Evolutionary conservation across 2,797 vertebrate genomes (phyloP).

Genomic region (Cirrhinus mrigala): DNA sequence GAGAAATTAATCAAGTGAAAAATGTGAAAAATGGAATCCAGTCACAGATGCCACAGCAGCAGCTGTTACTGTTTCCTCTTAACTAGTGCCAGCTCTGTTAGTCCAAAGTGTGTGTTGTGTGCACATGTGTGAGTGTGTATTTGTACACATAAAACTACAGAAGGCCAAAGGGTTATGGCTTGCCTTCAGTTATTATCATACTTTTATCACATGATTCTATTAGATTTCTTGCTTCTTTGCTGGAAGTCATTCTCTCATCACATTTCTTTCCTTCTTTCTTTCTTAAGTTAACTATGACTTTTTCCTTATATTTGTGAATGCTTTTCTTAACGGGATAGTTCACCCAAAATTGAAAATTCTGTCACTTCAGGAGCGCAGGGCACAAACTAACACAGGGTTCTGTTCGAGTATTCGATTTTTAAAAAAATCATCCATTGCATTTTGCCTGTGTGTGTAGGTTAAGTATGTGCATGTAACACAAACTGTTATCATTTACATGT

Average conservation of each 20-base stretch:
- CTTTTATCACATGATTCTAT: slow-evolving; percentile 51
- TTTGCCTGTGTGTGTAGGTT: too few relatives aligned
- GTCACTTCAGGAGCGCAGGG: too few relatives aligned
- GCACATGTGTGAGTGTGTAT: slow-evolving; percentile 45
- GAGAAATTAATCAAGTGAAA: slow-evolving; percentile 58
- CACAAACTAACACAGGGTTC: too few relatives aligned
- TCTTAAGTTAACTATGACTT: too few relatives aligned
- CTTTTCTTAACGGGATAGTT: too few relatives aligned
- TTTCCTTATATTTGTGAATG: too few relatives aligned
- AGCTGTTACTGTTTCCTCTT: slow-evolving; percentile 59
- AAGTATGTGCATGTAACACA: too few relatives aligned
- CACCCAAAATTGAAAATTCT: too few relatives aligned
- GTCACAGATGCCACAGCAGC: slow-evolving; percentile 59
- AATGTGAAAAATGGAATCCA: slow-evolving; percentile 61
- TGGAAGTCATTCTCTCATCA: slow-evolving; percentile 20
- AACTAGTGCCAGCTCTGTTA: slow-evolving; percentile 55
- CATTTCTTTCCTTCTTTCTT: not conserved
- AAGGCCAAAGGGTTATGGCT: slow-evolving; percentile 62
- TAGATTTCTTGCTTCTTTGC: slow-evolving; percentile 33
- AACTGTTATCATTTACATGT: too few relatives aligned
- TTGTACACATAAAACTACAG: slow-evolving; percentile 57
- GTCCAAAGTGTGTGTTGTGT: slow-evolving; percentile 42
- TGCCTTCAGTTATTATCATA: slow-evolving; percentile 61
- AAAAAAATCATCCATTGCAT: too few relatives aligned
- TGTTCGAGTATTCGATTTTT: too few relatives aligned